Conservation (phyloP, 64 coral and sea anemone species). For the Catalaphyllia jardinei region DNA sequence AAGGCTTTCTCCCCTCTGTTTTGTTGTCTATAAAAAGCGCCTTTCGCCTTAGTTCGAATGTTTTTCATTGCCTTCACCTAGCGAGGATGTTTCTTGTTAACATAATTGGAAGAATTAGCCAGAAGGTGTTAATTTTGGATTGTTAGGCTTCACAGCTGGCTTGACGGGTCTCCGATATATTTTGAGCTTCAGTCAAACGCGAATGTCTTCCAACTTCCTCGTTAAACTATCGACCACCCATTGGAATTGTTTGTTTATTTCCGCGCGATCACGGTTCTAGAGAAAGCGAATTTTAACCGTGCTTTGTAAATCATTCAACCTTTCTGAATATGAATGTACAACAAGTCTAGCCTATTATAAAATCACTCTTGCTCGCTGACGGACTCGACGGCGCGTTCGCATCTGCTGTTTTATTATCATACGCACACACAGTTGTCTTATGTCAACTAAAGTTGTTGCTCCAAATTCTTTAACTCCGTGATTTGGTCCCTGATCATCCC, state of each 20-base stretch:
- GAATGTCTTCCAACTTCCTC: background rate
- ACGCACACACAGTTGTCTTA: conserved; percentile 13
- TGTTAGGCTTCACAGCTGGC: conserved; percentile 35
- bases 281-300: background rate
- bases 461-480: background rate
- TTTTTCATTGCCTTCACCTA: background rate
- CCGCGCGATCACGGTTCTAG: background rate
- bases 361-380: conserved; percentile 23
- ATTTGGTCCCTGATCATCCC: background rate
- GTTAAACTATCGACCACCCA: background rate
- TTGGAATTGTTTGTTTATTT: background rate
- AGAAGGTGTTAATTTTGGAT: conserved; percentile 77
- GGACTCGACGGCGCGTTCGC: background rate
- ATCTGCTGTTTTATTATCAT: conserved; percentile 18
- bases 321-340: background rate
- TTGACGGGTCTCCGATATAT: conserved; percentile 8
- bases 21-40: background rate
- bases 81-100: conserved; percentile 53
- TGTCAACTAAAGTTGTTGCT: background rate
- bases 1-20: conserved; percentile 14
- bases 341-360: conserved; percentile 18
- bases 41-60: background rate
- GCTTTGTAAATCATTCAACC: background rate
- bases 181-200: background rate
- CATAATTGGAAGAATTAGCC: conserved; percentile 72